Evolutionary conservation across 2,113 vertebrate genomes (phyloP).

Genomic region (Gallinago paraguaiae): DNA sequence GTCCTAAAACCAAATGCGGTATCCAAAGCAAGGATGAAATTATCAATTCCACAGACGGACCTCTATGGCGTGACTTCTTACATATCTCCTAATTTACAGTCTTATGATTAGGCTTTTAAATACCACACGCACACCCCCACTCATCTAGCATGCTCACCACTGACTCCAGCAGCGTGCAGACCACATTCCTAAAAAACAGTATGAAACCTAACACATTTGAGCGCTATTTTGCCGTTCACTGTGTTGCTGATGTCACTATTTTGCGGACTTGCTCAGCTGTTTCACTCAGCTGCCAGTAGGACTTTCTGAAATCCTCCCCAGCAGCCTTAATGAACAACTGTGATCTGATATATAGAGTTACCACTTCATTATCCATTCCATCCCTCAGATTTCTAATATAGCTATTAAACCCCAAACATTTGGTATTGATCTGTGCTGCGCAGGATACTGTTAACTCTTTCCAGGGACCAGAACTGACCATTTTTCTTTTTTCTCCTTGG

Average conservation of each 20-base stretch:
- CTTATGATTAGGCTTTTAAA: neutral
- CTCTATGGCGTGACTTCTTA: neutral
- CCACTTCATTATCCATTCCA: neutral
- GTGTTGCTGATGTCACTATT: neutral
- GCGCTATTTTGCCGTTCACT: neutral
- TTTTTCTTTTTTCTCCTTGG: neutral
- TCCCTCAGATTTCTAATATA: neutral
- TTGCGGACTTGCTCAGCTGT: slow-evolving; percentile 24
- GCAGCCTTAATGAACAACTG: slow-evolving; percentile 21
- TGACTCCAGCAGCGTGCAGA: neutral
- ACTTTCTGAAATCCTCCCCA: neutral
- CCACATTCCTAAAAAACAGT: neutral
- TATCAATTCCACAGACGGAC: neutral
- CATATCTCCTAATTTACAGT: neutral
- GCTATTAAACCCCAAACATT: neutral
- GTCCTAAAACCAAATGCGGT: neutral
- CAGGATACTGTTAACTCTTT: neutral
- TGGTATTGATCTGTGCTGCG: neutral
- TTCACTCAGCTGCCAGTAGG: neutral
- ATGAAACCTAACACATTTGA: neutral
- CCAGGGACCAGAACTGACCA: neutral
- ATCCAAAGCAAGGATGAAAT: neutral
- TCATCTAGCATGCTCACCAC: neutral
- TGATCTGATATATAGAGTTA: neutral
- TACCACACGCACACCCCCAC: neutral